Conservation (phyloP, 2,888 invertebrate genomes). For the Drosophila lacicola region DNA sequence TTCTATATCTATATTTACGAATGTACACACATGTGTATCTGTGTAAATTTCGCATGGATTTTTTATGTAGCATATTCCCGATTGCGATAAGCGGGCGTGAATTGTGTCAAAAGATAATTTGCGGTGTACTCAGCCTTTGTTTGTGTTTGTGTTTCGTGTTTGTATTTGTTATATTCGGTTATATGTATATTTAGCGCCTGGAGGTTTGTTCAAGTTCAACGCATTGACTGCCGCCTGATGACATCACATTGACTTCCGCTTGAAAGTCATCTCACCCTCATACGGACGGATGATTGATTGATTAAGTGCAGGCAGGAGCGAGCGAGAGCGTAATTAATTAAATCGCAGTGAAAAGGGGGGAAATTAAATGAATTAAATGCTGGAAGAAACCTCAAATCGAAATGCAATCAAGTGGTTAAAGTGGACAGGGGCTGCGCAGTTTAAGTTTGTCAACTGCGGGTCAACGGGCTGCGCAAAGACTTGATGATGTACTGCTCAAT, state of each 20-base stretch:
- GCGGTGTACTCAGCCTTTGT: slow-evolving; percentile 3
- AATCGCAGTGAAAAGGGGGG: slow-evolving; percentile 11
- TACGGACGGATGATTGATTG: slow-evolving; percentile 21
- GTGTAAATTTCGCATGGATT: slow-evolving; percentile 29
- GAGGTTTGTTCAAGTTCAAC: slow-evolving; percentile 27
- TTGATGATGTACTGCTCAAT: neutral
- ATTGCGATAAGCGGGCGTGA: slow-evolving; percentile 52
- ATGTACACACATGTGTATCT: neutral
- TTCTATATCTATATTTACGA: neutral
- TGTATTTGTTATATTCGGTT: slow-evolving; percentile 23
- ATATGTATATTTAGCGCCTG: slow-evolving; percentile 22
- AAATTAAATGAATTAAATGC: slow-evolving; percentile 70
- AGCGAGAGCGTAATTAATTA: slow-evolving; percentile 55
- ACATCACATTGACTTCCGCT: slow-evolving; percentile 51
- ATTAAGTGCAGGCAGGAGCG: slow-evolving; percentile 13
- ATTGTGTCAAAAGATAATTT: slow-evolving; percentile 70
- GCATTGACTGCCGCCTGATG: slow-evolving; percentile 28
- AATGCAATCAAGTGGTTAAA: slow-evolving; percentile 42
- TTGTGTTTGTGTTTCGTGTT: slow-evolving; percentile 11
- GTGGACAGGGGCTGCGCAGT: too few relatives aligned
- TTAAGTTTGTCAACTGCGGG: slow-evolving; percentile 51
- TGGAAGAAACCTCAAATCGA: slow-evolving; percentile 52
- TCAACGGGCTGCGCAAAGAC: slow-evolving; percentile 24
- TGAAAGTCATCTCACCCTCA: slow-evolving; percentile 24
- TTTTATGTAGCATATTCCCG: neutral